Evolutionary conservation across 2,888 invertebrate genomes (phyloP).

Genomic region (Nomada flava): DNA sequence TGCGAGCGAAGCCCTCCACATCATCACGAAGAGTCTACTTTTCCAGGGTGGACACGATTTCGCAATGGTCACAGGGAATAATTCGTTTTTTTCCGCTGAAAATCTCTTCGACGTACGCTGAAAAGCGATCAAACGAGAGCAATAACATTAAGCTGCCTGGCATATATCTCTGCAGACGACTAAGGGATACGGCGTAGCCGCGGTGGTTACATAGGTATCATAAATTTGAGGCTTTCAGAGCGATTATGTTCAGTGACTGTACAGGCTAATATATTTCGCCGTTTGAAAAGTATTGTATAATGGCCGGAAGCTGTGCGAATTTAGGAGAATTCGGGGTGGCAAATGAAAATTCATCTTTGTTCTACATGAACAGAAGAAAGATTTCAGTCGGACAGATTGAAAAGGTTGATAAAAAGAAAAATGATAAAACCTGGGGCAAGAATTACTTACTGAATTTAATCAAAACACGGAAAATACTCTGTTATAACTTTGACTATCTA

Average conservation of each 20-base stretch:
- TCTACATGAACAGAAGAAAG: no score
- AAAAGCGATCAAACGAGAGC: conserved; percentile 52
- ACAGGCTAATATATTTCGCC: not conserved
- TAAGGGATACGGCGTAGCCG: not conserved
- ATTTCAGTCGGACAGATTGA: no score
- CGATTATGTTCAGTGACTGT: not conserved
- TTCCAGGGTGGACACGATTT: conserved; percentile 50
- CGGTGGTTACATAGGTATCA: conserved; percentile 24
- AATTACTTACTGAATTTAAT: no score
- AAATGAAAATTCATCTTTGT: no score
- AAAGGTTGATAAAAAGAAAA: not conserved
- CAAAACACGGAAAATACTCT: no score
- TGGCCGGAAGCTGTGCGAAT: no score
- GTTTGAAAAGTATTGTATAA: not conserved
- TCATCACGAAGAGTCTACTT: conserved; percentile 44
- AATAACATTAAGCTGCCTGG: conserved; percentile 69
- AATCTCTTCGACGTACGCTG: conserved; percentile 63
- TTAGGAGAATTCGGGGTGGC: no score
- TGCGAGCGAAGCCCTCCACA: no score
- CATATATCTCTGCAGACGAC: conserved; percentile 39
- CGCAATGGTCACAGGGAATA: conserved; percentile 26
- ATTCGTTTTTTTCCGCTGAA: conserved; percentile 48
- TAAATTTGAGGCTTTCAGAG: conserved; percentile 32
- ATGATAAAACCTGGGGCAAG: not conserved
- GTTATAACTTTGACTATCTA: no score